Percentiles rank a stretch among this genome's conserved stretches.
Evolutionary conservation across 2,113 vertebrate species (phyloP).

Genomic region (Oreochromis spilurus): DNA sequence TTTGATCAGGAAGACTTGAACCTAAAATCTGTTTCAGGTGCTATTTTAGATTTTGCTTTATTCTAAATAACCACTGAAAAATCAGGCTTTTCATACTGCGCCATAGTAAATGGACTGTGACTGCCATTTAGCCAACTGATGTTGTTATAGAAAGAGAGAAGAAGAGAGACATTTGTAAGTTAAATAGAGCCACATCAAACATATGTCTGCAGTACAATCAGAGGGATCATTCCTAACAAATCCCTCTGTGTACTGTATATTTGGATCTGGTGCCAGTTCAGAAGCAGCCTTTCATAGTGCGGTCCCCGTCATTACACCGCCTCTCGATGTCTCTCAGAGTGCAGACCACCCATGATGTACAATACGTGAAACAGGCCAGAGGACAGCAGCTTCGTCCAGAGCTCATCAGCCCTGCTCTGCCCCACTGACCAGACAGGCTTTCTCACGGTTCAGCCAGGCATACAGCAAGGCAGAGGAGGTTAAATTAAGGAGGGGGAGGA

Average conservation of each 20-base stretch:
- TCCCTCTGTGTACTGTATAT: background rate
- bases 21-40: background rate
- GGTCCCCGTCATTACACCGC: background rate
- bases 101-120: background rate
- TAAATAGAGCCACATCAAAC: background rate
- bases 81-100: background rate
- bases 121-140: background rate
- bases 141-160: background rate
- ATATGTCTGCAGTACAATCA: background rate
- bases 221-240: background rate
- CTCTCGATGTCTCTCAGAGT: background rate
- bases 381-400: slow-evolving; percentile 31
- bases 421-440: slow-evolving; percentile 45
- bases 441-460: slow-evolving; percentile 65
- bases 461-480: background rate
- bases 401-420: slow-evolving; percentile 33
- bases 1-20: background rate
- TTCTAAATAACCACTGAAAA: background rate
- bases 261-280: background rate
- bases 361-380: slow-evolving; percentile 18
- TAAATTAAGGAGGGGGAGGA: background rate
- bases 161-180: background rate
- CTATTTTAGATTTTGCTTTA: background rate
- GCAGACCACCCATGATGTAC: slow-evolving; percentile 38
- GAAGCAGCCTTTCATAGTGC: background rate